phyloP scores from a whole-genome alignment of 2,797 vertebrate genomes.

The Hemibagrus guttatus region DNA sequence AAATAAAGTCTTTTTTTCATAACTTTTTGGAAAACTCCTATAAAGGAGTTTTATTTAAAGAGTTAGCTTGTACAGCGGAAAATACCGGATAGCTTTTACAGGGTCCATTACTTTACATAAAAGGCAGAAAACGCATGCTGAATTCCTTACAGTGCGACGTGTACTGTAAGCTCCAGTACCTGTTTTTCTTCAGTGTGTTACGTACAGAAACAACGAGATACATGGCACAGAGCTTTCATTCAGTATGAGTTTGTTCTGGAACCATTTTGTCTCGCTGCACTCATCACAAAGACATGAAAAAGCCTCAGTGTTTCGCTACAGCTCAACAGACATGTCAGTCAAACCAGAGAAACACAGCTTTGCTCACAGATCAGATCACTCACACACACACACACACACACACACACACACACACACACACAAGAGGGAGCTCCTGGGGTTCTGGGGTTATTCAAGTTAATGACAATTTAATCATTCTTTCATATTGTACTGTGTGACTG shows the following conservation, averaged over 20 bases:
- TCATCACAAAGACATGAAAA: constrained; percentile 6
- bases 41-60: neutral
- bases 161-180: neutral
- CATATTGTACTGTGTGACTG: neutral
- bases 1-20: neutral
- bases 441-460: neutral
- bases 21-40: neutral
- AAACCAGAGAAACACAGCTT: neutral
- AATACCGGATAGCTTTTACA: neutral
- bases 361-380: neutral
- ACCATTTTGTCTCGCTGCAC: neutral
- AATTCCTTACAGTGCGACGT: neutral
- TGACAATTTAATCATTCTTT: neutral
- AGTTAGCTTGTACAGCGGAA: neutral
- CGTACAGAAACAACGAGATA: neutral
- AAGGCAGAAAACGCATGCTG: neutral
- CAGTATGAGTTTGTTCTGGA: constrained; percentile 10
- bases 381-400: neutral
- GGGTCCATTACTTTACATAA: neutral
- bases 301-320: neutral
- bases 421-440: neutral
- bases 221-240: neutral
- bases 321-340: constrained; percentile 23
- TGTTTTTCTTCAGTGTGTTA: neutral
- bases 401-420: neutral